phyloP scores from a whole-genome alignment of 2,113 vertebrate genomes.

The Balaeniceps rex region DNA sequence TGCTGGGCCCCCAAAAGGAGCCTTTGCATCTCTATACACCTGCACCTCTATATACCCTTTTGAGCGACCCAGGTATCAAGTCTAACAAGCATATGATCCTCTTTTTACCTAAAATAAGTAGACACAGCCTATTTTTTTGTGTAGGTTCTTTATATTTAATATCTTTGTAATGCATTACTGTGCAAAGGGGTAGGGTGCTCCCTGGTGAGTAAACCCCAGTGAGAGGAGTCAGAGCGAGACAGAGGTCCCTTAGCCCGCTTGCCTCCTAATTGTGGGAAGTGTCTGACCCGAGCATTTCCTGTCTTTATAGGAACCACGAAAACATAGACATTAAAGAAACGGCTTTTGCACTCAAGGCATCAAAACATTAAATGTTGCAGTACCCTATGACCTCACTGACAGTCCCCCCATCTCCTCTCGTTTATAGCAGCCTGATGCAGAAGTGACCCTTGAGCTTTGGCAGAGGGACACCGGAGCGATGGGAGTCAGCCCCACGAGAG shows the following conservation, averaged over 20 bases:
- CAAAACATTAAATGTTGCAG: neutral
- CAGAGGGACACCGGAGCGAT: accelerated
- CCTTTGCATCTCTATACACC: neutral
- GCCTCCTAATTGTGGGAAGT: neutral
- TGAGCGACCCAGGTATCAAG: accelerated
- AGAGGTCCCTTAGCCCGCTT: neutral
- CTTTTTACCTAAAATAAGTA: neutral
- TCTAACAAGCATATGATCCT: neutral
- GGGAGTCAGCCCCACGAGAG: neutral
- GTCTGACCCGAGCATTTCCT: neutral
- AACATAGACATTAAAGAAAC: neutral
- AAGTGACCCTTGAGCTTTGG: neutral
- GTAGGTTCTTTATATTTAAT: neutral
- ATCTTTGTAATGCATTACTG: neutral
- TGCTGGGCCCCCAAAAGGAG: neutral
- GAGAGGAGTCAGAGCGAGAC: neutral
- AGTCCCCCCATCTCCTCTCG: accelerated
- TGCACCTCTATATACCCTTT: neutral
- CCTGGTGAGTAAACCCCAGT: neutral
- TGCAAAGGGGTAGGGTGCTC: neutral
- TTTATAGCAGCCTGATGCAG: neutral
- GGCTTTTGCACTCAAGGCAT: neutral
- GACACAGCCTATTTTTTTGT: neutral
- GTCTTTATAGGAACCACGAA: neutral
- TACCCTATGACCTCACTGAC: neutral